These are phyloP conservation scores for Unio pictorum DNA, from an alignment of 2,888 invertebrate genomes.

Conservation along the genomic window DNA sequence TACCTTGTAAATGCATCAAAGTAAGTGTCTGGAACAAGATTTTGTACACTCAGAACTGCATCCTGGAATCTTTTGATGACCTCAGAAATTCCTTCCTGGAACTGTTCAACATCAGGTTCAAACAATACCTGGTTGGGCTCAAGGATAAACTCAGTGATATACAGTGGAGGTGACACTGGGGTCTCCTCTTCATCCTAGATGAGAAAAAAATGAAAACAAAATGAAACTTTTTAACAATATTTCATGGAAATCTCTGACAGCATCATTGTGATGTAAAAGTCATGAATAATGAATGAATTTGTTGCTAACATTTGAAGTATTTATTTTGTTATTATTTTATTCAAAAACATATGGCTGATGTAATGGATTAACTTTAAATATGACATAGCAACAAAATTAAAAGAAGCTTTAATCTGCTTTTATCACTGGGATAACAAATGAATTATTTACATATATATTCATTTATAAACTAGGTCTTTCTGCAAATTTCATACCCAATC, in stretches of 20 bases:
- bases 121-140: slow-evolving; percentile 67
- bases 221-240: neutral
- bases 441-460: too few relatives aligned
- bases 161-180: slow-evolving; percentile 65
- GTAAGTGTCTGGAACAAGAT: slow-evolving; percentile 81
- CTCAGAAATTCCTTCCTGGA: slow-evolving; percentile 77
- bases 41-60: slow-evolving; percentile 79
- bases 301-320: too few relatives aligned
- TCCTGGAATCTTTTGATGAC: slow-evolving; percentile 76
- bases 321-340: too few relatives aligned
- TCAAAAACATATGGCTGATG: too few relatives aligned
- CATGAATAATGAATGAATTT: neutral
- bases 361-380: too few relatives aligned
- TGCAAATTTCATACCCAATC: too few relatives aligned
- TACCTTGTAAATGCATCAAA: slow-evolving; percentile 83
- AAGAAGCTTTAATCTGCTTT: too few relatives aligned
- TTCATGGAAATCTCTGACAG: too few relatives aligned
- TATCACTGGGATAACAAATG: too few relatives aligned
- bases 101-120: slow-evolving; percentile 78
- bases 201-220: neutral
- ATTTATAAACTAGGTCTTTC: too few relatives aligned
- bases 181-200: slow-evolving; percentile 60
- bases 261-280: neutral
- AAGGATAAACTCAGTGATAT: slow-evolving; percentile 69
- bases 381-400: too few relatives aligned